Percentiles rank a stretch among this genome's conserved stretches.
Evolutionary conservation across 2,113 vertebrate genomes (phyloP).

Genomic region (Upupa epops): DNA sequence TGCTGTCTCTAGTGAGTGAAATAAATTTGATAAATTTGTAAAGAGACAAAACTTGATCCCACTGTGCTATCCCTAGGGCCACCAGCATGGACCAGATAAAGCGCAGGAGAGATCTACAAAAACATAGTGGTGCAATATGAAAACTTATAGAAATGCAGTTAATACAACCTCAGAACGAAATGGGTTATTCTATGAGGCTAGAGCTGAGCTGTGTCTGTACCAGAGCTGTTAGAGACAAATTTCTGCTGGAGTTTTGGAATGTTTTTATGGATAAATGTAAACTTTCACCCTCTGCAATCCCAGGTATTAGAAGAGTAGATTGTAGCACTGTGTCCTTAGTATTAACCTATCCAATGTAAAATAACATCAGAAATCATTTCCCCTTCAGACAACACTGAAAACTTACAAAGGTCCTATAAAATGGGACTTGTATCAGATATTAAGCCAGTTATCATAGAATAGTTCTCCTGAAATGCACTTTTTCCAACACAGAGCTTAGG

Average conservation of each 20-base stretch:
- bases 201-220: neutral
- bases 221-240: neutral
- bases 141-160: neutral
- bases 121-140: neutral
- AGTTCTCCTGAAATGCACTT: neutral
- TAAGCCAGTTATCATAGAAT: neutral
- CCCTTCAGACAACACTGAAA: neutral
- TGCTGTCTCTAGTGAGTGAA: constrained; percentile 4
- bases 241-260: neutral
- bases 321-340: neutral
- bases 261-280: neutral
- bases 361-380: neutral
- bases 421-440: neutral
- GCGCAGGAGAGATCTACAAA: neutral
- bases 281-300: neutral
- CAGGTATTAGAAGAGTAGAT: neutral
- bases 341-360: neutral
- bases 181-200: neutral
- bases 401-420: neutral
- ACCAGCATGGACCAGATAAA: neutral
- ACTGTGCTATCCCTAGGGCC: neutral
- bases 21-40: neutral
- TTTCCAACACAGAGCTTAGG: neutral
- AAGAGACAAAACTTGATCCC: neutral
- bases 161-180: neutral